Evolutionary conservation across 2,113 vertebrate genomes (phyloP), one percentile per base, ranked within the genome.

Genomic region (Sylvia atricapilla): DNA sequence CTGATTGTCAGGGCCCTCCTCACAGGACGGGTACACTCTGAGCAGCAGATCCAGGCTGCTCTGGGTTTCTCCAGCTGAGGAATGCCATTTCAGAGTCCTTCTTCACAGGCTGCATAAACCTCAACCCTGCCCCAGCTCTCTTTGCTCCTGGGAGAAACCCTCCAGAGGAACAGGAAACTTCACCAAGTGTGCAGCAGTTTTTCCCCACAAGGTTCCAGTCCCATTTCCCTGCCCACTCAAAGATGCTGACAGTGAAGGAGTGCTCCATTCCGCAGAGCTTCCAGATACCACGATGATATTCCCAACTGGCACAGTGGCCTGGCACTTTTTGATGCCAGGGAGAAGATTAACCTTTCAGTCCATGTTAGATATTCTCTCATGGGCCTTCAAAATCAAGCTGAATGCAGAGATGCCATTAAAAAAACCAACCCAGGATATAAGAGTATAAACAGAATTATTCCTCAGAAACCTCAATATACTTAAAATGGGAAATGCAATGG

Each of bases 61-160:
- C 49, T n/a, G 28, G 23, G 20, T 10, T 77, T 39, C 49, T 59
- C 35, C 39, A 80, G 39, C 58, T 62, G 20, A 70, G 72, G 9
- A 62, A 69, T 64, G 35, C 21, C 39, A 49, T 1, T 1, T 25
- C 47, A 76, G 43, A 39, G 20, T 44, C 19, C 35, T 79, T 24
- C 39, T 13, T 67, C 28, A 23, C 43, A 58, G 47, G 43, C 33
- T 47, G n/a, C 53, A 9, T 18, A 35, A 81, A 41, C 33, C 11
- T 73, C 0, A 0, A 12, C 4, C 24, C 18, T 73, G 24, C 4
- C n/a, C 20, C 50, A 47, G 37, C 6, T 69, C 10, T 74, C 23
- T 37, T 47, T 67, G n/a, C 19, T 93, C 20, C 44, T 10, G 8
- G 37, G 35, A 72, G 15, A 84, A 89, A 72, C 15, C 12, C 43